A percentile compares a stretch with the other conserved stretches of the same genome.
These are phyloP conservation scores for Cardiocondyla obscurior DNA, from an alignment of 1,140 invertebrate genomes.

Conservation along the genomic window DNA sequence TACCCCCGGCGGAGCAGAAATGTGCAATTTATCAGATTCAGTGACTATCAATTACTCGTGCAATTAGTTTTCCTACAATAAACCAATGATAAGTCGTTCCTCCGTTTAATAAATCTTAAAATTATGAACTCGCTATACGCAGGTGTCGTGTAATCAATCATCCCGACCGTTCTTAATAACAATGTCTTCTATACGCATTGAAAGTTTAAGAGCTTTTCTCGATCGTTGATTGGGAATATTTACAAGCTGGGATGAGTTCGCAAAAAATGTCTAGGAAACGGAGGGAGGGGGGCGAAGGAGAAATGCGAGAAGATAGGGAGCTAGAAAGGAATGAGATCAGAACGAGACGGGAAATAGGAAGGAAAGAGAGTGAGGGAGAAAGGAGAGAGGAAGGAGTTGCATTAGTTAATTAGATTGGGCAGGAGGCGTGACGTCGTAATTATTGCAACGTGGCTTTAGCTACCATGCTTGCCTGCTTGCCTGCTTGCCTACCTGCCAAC, in stretches of 20 bases:
- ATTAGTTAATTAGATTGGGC: conserved; percentile 81
- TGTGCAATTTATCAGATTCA: not conserved
- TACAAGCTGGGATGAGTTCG: conserved; percentile 40
- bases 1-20: not conserved
- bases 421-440: conserved; percentile 82
- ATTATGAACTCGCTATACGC: conserved; percentile 11
- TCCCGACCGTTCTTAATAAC: not conserved
- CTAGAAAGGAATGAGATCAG: not conserved
- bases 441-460: conserved; percentile 78
- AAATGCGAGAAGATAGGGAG: not conserved
- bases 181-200: not conserved
- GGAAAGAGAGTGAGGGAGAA: too few species aligned
- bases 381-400: conserved; percentile 61
- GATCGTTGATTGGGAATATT: conserved; percentile 17
- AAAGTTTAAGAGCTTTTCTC: conserved; percentile 15
- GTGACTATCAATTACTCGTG: not conserved
- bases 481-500: conserved; percentile 61
- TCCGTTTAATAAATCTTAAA: conserved; percentile 32
- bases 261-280: conserved; percentile 19
- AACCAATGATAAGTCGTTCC: not conserved
- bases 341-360: not conserved
- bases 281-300: too few species aligned
- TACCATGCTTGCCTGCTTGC: conserved; percentile 61
- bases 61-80: not conserved
- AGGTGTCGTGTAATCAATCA: conserved; percentile 14